Evolutionary conservation across 2,113 vertebrate species (phyloP), one percentile per base, ranked within the genome.

Genomic region (Polypterus bichir): DNA sequence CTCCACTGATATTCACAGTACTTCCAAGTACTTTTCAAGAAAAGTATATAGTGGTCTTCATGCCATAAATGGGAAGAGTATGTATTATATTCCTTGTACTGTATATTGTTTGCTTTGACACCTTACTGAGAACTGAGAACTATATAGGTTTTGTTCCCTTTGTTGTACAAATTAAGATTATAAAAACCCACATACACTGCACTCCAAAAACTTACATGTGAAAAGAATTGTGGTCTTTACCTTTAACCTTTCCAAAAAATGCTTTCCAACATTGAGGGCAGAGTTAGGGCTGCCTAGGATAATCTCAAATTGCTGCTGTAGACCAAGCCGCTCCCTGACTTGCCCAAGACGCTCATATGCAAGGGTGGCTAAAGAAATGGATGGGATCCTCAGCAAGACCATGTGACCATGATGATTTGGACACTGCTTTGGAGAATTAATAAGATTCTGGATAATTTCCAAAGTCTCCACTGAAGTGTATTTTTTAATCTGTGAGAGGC

Each of bases 401-500:
- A 99, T 99, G 77, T 93, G 89, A 53, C 96, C 96, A 1, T 97
- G 95, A 57, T 81, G 88, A 27, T 87, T 81, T 46, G 90, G 84
- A 64, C 93, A 94, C 10, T 89, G 88, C 70, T 82, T 85, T 3
- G 91, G 80, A 9, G 93, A 82, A 57, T 79, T 83, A 70, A 97
- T 83, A 51, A 99, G 84, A 61, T 90, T 90, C 76, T 93, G 93
- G 0, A 92, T 79, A 66, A 98, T 95, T 81, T 97, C 95, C 74
- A 97, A 77, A 1, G 96, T 99, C 79, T 98, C 96, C 70, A 95
- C 94, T 1, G 96, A 97, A 0, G 93, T 96, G 75, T 92, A 91
- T 66, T 92, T 93, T 83, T 94, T 92, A 76, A 97, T 93, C 77
- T 88, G 85, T 1, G 83, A 78, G 68, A 88, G 84, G 59, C 93